A percentile compares a stretch with the other conserved stretches of the same genome.
phyloP scores from a whole-genome alignment of 2,888 invertebrate genomes.

The Lasioglossum morio region DNA sequence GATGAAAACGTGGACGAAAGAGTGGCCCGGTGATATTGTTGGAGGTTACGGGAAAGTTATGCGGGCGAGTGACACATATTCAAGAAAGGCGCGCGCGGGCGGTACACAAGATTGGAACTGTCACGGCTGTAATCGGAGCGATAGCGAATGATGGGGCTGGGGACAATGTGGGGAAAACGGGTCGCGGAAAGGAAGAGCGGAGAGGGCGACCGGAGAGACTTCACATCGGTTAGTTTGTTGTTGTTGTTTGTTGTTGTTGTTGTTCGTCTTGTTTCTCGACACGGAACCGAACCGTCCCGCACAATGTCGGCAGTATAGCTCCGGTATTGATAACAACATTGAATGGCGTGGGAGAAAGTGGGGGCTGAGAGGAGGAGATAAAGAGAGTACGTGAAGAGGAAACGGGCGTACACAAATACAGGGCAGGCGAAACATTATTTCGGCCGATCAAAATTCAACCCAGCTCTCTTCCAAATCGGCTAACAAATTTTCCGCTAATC shows the following conservation, averaged over 20 bases:
- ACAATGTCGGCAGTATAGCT: slow-evolving; percentile 68
- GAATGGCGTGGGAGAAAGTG: slow-evolving; percentile 42
- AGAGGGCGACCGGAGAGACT: slow-evolving; percentile 58
- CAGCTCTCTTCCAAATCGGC: background rate
- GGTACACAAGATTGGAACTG: slow-evolving; percentile 68
- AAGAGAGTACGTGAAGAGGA: slow-evolving; percentile 10
- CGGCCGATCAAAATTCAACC: slow-evolving; percentile 1
- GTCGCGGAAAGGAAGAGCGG: slow-evolving; percentile 63
- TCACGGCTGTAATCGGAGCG: slow-evolving; percentile 69
- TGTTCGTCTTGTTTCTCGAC: slow-evolving; percentile 69
- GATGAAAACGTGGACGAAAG: slow-evolving; percentile 11
- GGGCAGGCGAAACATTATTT: slow-evolving; percentile 12
- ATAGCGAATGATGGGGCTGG: slow-evolving; percentile 70
- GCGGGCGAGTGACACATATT: slow-evolving; percentile 46
- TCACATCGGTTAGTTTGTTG: slow-evolving; percentile 68
- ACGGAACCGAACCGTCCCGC: slow-evolving; percentile 57
- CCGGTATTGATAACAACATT: slow-evolving; percentile 67
- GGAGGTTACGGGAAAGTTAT: slow-evolving; percentile 46
- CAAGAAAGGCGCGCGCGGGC: slow-evolving; percentile 49
- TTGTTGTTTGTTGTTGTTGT: slow-evolving; percentile 64
- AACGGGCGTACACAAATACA: slow-evolving; percentile 2
- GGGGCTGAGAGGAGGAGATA: slow-evolving; percentile 25
- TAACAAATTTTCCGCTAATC: background rate
- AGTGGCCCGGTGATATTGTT: slow-evolving; percentile 17
- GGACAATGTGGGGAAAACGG: slow-evolving; percentile 68